phyloP scores from a whole-genome alignment of 2,888 invertebrate species.

The Rhagophthalmus giganteus region DNA sequence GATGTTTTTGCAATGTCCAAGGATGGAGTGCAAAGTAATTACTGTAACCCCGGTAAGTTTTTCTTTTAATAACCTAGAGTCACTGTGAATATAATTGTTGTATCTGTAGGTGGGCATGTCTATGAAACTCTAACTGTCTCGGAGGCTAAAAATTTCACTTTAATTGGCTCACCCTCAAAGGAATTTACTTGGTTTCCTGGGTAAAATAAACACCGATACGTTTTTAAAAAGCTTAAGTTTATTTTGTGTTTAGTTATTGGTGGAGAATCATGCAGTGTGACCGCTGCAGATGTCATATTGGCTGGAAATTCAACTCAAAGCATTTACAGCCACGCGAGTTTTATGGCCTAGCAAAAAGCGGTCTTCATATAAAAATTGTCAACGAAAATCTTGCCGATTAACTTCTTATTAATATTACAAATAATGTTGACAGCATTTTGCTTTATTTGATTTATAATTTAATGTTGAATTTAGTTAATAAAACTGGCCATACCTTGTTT shows the following conservation, averaged over 20 bases:
- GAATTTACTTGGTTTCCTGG: constrained; percentile 86
- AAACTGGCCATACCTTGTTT: too few species aligned
- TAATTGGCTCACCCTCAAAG: constrained; percentile 64
- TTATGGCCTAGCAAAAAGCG: constrained; percentile 69
- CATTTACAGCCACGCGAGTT: constrained; percentile 68
- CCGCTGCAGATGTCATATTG: constrained; percentile 70
- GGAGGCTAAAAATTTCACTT: constrained; percentile 57
- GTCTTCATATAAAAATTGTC: constrained; percentile 48
- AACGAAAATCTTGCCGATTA: constrained; percentile 1
- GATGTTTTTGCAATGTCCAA: constrained; percentile 81
- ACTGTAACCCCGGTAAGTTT: constrained; percentile 69
- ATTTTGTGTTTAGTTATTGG: constrained; percentile 73
- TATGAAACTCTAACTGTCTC: constrained; percentile 78
- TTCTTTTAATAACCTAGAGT: constrained; percentile 2
- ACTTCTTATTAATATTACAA: background rate
- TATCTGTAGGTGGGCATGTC: constrained; percentile 64
- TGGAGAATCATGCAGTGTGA: constrained; percentile 78
- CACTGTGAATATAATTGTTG: too few species aligned
- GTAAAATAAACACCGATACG: too few species aligned
- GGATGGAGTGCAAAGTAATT: constrained; percentile 78
- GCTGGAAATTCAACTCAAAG: constrained; percentile 78
- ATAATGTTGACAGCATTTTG: background rate
- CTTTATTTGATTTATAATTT: too few species aligned
- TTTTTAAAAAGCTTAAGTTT: too few species aligned
- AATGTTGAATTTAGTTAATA: too few species aligned